A percentile compares a stretch with the other conserved stretches of the same genome.
phyloP scores from a whole-genome alignment of 2,888 invertebrate species.

The Dyspetes luteomarginatus region DNA sequence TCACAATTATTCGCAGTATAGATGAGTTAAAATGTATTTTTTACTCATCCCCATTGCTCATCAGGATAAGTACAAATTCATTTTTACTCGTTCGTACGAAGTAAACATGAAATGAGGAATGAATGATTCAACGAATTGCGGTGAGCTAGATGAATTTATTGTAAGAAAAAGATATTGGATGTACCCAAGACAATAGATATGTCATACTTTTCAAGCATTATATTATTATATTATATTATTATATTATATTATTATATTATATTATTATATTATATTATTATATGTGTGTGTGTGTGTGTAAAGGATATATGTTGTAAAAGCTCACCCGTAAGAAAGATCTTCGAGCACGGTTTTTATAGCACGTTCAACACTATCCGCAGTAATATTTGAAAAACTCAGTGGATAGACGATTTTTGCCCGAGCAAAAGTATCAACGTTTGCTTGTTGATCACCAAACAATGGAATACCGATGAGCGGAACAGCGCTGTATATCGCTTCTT shows the following conservation, averaged over 20 bases:
- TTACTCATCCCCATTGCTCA: too few relatives aligned
- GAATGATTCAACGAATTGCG: slow-evolving; percentile 13
- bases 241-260: too few relatives aligned
- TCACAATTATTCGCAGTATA: too few relatives aligned
- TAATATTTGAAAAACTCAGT: slow-evolving; percentile 41
- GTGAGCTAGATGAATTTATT: background rate
- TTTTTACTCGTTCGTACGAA: too few relatives aligned
- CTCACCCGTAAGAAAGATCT: slow-evolving; percentile 66
- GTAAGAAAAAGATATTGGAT: background rate
- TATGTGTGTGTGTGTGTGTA: too few relatives aligned
- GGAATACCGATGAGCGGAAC: slow-evolving; percentile 58
- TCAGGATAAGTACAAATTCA: too few relatives aligned
- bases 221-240: too few relatives aligned
- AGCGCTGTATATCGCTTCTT: slow-evolving; percentile 67
- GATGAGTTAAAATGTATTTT: too few relatives aligned
- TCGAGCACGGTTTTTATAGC: slow-evolving; percentile 62
- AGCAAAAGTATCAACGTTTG: slow-evolving; percentile 44
- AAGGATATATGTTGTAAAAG: background rate
- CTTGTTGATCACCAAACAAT: slow-evolving; percentile 53
- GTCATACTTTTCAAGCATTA: background rate
- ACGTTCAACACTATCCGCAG: slow-evolving; percentile 52
- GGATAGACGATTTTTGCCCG: background rate
- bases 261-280: too few relatives aligned
- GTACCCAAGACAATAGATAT: background rate
- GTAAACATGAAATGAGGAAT: background rate